Evolutionary conservation across 2,113 vertebrate species (phyloP), one percentile per base, ranked within the genome.

Genomic region (Casuarius casuarius): DNA sequence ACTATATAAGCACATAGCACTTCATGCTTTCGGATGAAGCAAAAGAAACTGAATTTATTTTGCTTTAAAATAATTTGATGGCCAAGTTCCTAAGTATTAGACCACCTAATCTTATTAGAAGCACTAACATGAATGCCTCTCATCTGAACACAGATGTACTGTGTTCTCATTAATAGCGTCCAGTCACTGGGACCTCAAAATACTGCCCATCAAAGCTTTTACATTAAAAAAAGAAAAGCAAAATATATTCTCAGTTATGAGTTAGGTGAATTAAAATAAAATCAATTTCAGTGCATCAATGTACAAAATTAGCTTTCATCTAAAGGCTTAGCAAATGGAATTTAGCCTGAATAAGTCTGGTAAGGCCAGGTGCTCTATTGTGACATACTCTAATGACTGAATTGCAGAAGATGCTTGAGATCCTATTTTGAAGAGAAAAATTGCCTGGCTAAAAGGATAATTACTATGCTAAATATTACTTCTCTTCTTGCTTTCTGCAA

Each of bases 261-360:
- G 20, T 18, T 76, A 35, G 26, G 35, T 76, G 42, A 93, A 91
- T 72, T 82, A 84, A 96, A 96, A 89, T 74, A 75, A 94, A 94
- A 91, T 84, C 8, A 52, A 68, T 89, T 86, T 92, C 48, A 72
- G 15, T 79, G 73, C 62, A 46, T 76, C 40, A 82, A 29, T 73
- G 7, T 89, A 44, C 62, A 73, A 31, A 76, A 89, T 76, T 38
- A 2, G 61, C 88, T 96, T 83, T 25, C 31, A 33, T 89, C 40
- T 73, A 82, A 81, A 66, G 31, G 38, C 44, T 87, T 89, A 89
- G 56, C 14, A 66, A 91, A 91, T 17, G 33, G 20, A 21, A 92
- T 93, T 72, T 82, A 93, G 65, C 17, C 65, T 89, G 66, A 84
- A 21, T 87, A 87, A 72, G 28, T 35, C 72, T 49, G 51, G 67